These are phyloP conservation scores for Centroberyx gerrardi DNA, from an alignment of 2,797 vertebrate genomes.

Conservation along the genomic window DNA sequence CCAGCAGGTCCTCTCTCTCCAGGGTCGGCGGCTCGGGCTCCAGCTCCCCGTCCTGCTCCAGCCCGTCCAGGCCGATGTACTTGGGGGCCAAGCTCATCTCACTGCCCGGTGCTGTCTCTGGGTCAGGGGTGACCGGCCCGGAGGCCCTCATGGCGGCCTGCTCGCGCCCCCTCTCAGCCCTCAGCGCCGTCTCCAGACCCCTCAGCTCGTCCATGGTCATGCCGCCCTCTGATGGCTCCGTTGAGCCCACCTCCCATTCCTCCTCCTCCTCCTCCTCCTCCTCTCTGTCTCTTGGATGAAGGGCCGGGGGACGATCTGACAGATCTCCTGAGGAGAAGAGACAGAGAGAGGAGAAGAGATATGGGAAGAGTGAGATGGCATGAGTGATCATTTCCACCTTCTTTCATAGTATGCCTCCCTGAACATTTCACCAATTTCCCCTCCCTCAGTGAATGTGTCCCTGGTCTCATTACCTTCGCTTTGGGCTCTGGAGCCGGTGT, in stretches of 20 bases:
- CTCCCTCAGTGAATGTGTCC: slow-evolving; percentile 27
- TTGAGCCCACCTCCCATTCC: slow-evolving; percentile 77
- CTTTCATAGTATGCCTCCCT: slow-evolving; percentile 24
- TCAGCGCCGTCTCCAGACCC: slow-evolving; percentile 83
- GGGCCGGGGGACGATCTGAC: slow-evolving; percentile 61
- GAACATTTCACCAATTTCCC: slow-evolving; percentile 30
- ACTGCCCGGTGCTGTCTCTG: slow-evolving; percentile 45
- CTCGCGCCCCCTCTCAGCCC: slow-evolving; percentile 81
- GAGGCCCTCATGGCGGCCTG: slow-evolving; percentile 64
- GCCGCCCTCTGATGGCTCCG: slow-evolving; percentile 74
- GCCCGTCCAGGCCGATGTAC: slow-evolving; percentile 87
- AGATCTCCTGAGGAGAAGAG: slow-evolving; percentile 57
- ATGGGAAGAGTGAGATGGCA: not conserved
- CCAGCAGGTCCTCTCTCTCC: slow-evolving; percentile 73
- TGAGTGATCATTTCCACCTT: slow-evolving; percentile 30
- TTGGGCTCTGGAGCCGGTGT: slow-evolving; percentile 66
- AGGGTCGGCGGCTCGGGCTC: slow-evolving; percentile 69
- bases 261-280: slow-evolving; percentile 63
- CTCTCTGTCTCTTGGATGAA: slow-evolving; percentile 64
- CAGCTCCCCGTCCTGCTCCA: slow-evolving; percentile 83
- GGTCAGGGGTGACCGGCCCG: slow-evolving; percentile 43
- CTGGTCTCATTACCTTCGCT: slow-evolving; percentile 75
- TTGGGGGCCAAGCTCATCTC: slow-evolving; percentile 73
- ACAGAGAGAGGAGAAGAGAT: not conserved
- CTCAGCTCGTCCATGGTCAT: slow-evolving; percentile 83